Conservation (phyloP, 2,797 vertebrate genomes). For the Psittacula derbiana region DNA sequence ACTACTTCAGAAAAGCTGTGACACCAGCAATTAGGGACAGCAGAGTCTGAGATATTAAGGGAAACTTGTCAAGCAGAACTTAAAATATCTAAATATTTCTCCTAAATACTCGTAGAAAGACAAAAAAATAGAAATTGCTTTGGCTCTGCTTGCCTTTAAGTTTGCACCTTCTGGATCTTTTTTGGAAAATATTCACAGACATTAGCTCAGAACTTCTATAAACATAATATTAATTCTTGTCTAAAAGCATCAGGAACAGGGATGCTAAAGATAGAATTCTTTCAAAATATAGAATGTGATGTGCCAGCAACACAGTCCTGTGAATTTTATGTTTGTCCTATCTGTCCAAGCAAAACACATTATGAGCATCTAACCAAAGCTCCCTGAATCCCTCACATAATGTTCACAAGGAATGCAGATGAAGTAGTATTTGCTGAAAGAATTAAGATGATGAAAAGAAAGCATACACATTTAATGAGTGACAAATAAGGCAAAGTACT, state of each 20-base stretch:
- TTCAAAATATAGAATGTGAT: slow-evolving; percentile 12
- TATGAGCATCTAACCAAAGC: slow-evolving; percentile 11
- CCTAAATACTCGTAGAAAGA: neutral
- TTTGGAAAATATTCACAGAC: slow-evolving; percentile 3
- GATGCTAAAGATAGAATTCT: slow-evolving; percentile 29
- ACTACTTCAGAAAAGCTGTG: slow-evolving; percentile 1
- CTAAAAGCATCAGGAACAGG: slow-evolving; percentile 8
- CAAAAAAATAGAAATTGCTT: slow-evolving; percentile 13
- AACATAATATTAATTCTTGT: slow-evolving; percentile 27
- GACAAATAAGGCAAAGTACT: neutral
- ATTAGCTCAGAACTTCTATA: slow-evolving; percentile 34
- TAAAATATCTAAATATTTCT: slow-evolving; percentile 57
- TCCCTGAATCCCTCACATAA: neutral
- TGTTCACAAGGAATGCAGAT: neutral
- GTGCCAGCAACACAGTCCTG: slow-evolving; percentile 7
- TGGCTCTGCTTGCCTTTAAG: slow-evolving; percentile 16
- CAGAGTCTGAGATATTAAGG: slow-evolving; percentile 15
- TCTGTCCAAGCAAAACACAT: slow-evolving; percentile 39
- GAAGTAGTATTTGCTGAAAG: neutral
- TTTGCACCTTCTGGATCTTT: slow-evolving; percentile 48
- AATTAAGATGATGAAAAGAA: neutral
- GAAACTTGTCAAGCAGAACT: slow-evolving; percentile 22
- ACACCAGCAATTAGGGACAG: slow-evolving; percentile 34
- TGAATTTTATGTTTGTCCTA: slow-evolving; percentile 35
- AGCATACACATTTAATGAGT: neutral